Evolutionary conservation across 2,797 vertebrate species (phyloP).

Genomic region (Enteromius radiatus): DNA sequence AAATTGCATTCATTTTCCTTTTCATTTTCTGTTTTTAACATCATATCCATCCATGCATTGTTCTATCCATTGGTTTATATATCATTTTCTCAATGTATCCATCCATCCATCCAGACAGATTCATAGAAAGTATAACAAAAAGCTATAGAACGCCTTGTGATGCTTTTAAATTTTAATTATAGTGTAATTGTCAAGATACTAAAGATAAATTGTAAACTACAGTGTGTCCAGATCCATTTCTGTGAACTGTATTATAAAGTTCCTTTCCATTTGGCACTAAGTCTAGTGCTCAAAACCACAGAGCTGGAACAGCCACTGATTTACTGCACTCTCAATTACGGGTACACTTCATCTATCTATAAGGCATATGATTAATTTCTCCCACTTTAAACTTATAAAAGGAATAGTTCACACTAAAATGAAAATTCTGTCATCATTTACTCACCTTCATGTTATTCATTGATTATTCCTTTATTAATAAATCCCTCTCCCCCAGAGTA

Average conservation of each 20-base stretch:
- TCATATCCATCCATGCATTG: neutral
- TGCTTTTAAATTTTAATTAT: conserved; percentile 22
- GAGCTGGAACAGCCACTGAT: conserved; percentile 41
- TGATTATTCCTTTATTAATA: neutral
- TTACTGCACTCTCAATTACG: conserved; percentile 26
- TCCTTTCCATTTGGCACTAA: conserved; percentile 17
- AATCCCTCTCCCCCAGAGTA: neutral
- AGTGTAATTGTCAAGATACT: conserved; percentile 31
- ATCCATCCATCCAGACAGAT: neutral
- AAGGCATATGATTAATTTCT: neutral
- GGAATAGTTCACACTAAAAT: neutral
- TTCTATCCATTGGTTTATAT: neutral
- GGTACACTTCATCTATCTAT: conserved; percentile 38
- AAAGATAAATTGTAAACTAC: conserved; percentile 28
- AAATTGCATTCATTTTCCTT: neutral
- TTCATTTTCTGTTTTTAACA: neutral
- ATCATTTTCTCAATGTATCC: neutral
- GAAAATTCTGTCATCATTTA: neutral
- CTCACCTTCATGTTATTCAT: neutral
- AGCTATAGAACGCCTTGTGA: neutral
- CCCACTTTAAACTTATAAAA: neutral
- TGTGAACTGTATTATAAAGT: conserved; percentile 17
- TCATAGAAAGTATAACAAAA: neutral
- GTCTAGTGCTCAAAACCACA: conserved; percentile 41
- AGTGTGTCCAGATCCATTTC: conserved; percentile 5